These are phyloP conservation scores for Ictalurus furcatus DNA, from an alignment of 2,113 vertebrate species.

Conservation along the genomic window DNA sequence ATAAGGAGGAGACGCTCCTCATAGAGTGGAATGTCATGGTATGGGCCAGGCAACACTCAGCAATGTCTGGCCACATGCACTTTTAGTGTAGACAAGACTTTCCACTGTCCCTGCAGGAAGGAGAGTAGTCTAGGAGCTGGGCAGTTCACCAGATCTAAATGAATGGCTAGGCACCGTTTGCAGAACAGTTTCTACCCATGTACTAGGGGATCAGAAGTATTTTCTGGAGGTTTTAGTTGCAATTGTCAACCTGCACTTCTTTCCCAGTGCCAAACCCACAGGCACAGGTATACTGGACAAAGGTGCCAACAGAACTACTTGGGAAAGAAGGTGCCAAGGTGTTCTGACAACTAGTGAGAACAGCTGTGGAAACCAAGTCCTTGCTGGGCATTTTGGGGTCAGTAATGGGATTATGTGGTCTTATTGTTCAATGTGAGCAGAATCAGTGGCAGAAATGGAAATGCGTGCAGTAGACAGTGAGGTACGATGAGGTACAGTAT, in stretches of 20 bases:
- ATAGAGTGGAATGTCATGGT: neutral
- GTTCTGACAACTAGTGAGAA: neutral
- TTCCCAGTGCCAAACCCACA: neutral
- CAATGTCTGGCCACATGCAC: neutral
- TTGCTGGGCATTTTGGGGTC: neutral
- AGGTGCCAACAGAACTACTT: neutral
- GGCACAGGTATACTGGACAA: neutral
- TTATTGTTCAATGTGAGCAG: neutral
- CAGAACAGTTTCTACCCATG: neutral
- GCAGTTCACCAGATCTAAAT: neutral
- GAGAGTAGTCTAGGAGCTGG: neutral
- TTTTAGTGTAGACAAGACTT: neutral
- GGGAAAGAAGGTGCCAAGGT: neutral
- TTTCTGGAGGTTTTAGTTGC: neutral
- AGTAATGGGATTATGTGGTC: neutral
- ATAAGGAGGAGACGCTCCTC: neutral
- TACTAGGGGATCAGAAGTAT: neutral
- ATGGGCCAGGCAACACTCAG: neutral
- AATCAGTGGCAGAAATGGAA: neutral
- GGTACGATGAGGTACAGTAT: neutral
- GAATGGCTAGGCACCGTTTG: neutral
- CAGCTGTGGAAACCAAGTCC: neutral
- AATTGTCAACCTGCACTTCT: neutral
- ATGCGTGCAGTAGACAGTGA: neutral
- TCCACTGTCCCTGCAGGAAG: neutral